Base-by-base conservation (phyloP, 1,140 invertebrate species). In the Ladona fulva region DNA sequence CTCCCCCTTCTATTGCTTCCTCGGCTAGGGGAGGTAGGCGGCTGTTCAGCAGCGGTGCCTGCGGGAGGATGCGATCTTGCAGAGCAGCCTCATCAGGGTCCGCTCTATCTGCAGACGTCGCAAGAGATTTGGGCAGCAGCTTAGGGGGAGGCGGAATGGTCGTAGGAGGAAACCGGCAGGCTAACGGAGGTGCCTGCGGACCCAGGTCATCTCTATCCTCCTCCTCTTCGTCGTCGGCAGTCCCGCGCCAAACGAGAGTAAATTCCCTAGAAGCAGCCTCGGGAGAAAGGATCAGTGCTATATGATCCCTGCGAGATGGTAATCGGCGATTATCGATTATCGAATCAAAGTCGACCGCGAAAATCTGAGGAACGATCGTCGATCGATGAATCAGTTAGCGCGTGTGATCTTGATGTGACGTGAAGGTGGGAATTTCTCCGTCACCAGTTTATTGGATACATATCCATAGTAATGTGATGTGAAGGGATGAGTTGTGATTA, bases 11-110 rank as follows among this genome's bases (percentile, higher is more conserved):
- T 8, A 37, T 37, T 8, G 42, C 77, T 12, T 25, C 42, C 22
- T 24, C 42, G 5, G 44, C 37, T 14, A 37, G 37, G 19, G 77
- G 74, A 59, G 74, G 77, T 37, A 24, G 77, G 25, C 19, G 77
- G 19, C 25, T 52, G 25, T 74, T 79, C 76, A 80, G 80, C 81
- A 19, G 76, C 77, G n/a, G 77, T 22, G 29, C n/a, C 42, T 29
- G 59, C n/a, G 66, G 25, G 25, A 14, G 24, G 79, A 76, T 80
- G 76, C 3, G 52, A 19, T 66, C 52, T 22, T 66, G 52, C 12
- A 66, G 52, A 22, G 52, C 52, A 16, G 16, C 52, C n/a, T 66
- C 52, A 12, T 66, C 52, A 22, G 52, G 52, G 14, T 66, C 52
- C 5, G 52, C 52, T 22, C 14, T 66, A 5, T 66, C 52, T 3